A percentile compares a stretch with the other conserved stretches of the same genome.
These are phyloP conservation scores for Ophion ventricosus DNA, from an alignment of 2,888 invertebrate genomes.

Conservation along the genomic window DNA sequence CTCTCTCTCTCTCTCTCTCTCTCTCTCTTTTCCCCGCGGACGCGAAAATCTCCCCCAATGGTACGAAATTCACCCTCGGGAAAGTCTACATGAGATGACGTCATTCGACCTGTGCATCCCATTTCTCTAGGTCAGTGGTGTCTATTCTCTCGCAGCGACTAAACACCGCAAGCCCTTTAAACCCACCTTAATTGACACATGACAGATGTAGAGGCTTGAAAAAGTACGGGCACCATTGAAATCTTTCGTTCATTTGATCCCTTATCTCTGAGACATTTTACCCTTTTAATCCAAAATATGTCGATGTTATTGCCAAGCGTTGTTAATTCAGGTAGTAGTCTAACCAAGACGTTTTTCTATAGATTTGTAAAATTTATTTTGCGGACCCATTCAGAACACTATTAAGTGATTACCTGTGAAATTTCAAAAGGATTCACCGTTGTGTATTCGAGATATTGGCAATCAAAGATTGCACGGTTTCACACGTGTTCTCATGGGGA, in stretches of 20 bases:
- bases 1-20: slow-evolving; percentile 10
- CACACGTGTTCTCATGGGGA: no score
- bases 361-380: no score
- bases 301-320: not conserved
- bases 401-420: no score
- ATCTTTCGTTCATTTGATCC: not conserved
- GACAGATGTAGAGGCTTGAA: not conserved
- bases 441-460: no score
- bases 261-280: not conserved
- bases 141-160: slow-evolving; percentile 56
- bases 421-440: no score
- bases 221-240: not conserved
- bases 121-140: slow-evolving; percentile 81
- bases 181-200: slow-evolving; percentile 16
- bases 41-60: slow-evolving; percentile 69
- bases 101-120: slow-evolving; percentile 74
- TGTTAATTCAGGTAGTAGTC: not conserved
- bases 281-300: not conserved
- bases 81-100: slow-evolving; percentile 74
- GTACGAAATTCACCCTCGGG: slow-evolving; percentile 73
- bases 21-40: slow-evolving; percentile 21
- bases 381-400: no score
- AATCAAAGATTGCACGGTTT: no score
- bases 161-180: not conserved
- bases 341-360: no score